Evolutionary conservation across 2,797 vertebrate species (phyloP).

Genomic region (Myotis planiceps): DNA sequence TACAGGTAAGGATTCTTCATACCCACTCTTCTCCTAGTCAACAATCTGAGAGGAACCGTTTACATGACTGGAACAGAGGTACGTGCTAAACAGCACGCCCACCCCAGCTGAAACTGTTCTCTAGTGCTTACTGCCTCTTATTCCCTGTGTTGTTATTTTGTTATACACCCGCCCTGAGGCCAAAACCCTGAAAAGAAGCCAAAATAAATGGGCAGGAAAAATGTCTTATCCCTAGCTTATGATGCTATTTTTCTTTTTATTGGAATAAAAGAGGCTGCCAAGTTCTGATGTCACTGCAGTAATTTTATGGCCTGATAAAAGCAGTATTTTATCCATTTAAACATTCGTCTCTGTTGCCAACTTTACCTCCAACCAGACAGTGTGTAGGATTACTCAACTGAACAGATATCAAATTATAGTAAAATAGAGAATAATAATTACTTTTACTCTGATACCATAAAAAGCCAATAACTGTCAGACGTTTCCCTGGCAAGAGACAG

Average conservation of each 20-base stretch:
- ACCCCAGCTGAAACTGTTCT: not conserved
- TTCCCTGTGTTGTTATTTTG: constrained; percentile 55
- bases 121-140: not conserved
- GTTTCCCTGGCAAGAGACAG: constrained; percentile 56
- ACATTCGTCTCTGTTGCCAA: constrained; percentile 53
- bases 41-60: not conserved
- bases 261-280: constrained; percentile 68
- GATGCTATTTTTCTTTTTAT: constrained; percentile 72
- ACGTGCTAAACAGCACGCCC: not conserved
- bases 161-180: constrained; percentile 24
- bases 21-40: not conserved
- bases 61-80: not conserved
- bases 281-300: constrained; percentile 69
- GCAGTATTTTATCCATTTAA: constrained; percentile 62
- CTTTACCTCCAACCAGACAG: constrained; percentile 52
- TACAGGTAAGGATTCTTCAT: not conserved
- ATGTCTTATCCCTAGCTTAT: constrained; percentile 44
- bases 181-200: constrained; percentile 66
- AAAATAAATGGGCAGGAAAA: constrained; percentile 71
- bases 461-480: constrained; percentile 55
- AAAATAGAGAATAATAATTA: constrained; percentile 64
- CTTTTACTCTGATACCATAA: constrained; percentile 51
- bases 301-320: constrained; percentile 71
- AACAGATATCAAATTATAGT: constrained; percentile 61
- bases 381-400: constrained; percentile 27